Conservation (phyloP, 2,797 vertebrate species). For the Trematomus bernacchii region DNA sequence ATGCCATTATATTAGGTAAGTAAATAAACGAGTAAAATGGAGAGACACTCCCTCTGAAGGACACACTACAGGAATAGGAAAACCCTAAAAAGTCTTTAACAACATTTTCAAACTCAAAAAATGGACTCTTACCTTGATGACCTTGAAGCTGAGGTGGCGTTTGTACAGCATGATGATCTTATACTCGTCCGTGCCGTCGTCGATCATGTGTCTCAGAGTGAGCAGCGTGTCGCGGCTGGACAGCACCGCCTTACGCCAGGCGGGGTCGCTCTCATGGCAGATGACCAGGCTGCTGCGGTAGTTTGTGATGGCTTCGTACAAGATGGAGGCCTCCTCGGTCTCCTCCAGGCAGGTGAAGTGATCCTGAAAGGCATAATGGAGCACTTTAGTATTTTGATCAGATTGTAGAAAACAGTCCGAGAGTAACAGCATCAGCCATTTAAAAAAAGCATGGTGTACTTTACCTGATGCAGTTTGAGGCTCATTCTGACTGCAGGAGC, state of each 20-base stretch:
- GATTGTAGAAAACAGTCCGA: background rate
- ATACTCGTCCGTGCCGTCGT: constrained; percentile 96
- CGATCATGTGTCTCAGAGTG: constrained; percentile 94
- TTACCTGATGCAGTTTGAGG: constrained; percentile 96
- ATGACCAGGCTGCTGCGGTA: constrained; percentile 95
- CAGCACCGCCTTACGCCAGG: constrained; percentile 94
- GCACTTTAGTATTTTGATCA: background rate
- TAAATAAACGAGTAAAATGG: too few species aligned
- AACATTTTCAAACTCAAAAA: too few species aligned
- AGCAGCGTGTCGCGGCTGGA: constrained; percentile 95
- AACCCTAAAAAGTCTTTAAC: too few species aligned
- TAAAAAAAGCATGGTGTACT: background rate
- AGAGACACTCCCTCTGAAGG: too few species aligned
- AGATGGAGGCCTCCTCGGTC: constrained; percentile 91
- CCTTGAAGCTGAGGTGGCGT: constrained; percentile 96
- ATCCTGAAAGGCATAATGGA: constrained; percentile 82
- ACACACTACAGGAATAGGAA: too few species aligned
- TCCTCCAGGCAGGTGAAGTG: constrained; percentile 99
- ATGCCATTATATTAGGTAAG: too few species aligned
- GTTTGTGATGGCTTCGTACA: constrained; percentile 93
- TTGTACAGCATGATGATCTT: constrained; percentile 99
- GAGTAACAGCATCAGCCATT: background rate
- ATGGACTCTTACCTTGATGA: constrained; percentile 91
- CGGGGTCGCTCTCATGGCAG: constrained; percentile 96
- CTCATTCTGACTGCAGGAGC: constrained; percentile 96